Base-by-base conservation (phyloP, 2,113 vertebrate genomes). In the Brachirus orientalis region DNA sequence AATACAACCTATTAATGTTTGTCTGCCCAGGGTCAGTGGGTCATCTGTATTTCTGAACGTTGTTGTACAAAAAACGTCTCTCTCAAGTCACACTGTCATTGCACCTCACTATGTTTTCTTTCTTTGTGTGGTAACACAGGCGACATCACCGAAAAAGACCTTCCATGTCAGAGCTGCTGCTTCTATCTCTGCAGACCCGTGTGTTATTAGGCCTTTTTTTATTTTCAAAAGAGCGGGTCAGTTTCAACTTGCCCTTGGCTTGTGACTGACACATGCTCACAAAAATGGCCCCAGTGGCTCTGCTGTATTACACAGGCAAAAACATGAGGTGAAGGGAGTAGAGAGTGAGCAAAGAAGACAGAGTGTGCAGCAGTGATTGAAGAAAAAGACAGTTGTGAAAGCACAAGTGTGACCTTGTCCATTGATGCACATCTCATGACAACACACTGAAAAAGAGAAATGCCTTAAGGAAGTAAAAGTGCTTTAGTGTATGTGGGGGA, bases 131-230 rank as follows among this genome's bases (percentile, higher is more conserved):
- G 40, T 43, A n/a, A n/a, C n/a, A n/a, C n/a, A n/a, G 46, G 52
- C 55, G 79, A 65, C 61, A 64, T 67, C 18, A 37, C 20, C 52
- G 56, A 38, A 57, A n/a, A 63, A 65, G 55, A 75, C 77, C 63
- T 10, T 53, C 22, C 22, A 18, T 57, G 64, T 79, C 71, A 81
- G 64, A 51, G 64, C 58, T 65, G 71, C 19, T 62, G 33, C 52
- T 50, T 18, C 63, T 28, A 3, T 28, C 64, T 33, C 59, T 46
- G 43, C 43, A 64, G 56, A 74, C 28, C 28, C 28, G 28, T 28
- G 28, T 28, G 28, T 28, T 28, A 28, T 28, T 58, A 12, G 6
- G 5, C 46, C 54, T 69, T 61, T 61, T 36, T 60, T 46, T 53
- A 20, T 71, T 69, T 72, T 37, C 44, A 69, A 60, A 73, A 70